Percentiles rank a stretch among this genome's conserved stretches.
These are phyloP conservation scores for Mesodorylaimus sp. DNA, from an alignment of 2,888 invertebrate genomes.

Conservation along the genomic window DNA sequence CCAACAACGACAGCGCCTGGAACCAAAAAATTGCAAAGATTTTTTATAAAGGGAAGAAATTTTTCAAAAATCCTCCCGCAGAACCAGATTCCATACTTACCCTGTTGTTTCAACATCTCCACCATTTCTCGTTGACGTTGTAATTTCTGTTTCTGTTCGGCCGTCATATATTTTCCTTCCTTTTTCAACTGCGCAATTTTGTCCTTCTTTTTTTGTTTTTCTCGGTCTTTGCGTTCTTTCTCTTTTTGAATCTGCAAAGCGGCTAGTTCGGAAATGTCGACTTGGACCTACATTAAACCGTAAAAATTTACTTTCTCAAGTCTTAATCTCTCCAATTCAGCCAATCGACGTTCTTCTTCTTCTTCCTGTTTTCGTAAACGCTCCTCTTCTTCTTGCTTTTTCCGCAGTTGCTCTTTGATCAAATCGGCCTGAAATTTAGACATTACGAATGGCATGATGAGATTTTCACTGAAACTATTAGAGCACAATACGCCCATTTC, in stretches of 20 bases:
- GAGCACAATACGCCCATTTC: background rate
- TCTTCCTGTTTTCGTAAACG: constrained; percentile 42
- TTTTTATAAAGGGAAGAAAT: too few species aligned
- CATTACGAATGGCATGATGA: background rate
- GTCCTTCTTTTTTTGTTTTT: constrained; percentile 78
- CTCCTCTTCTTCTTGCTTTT: constrained; percentile 45
- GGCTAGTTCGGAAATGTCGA: background rate
- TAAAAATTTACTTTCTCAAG: constrained; percentile 43
- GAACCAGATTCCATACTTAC: too few species aligned
- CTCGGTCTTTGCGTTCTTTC: constrained; percentile 65
- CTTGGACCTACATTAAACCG: background rate
- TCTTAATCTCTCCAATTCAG: constrained; percentile 39
- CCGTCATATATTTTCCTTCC: constrained; percentile 81
- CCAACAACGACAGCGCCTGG: too few species aligned
- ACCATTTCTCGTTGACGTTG: constrained; percentile 65
- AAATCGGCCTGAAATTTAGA: constrained; percentile 21
- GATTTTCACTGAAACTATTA: background rate
- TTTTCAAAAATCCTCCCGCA: too few species aligned
- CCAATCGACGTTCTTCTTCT: constrained; percentile 37
- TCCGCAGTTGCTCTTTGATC: constrained; percentile 33
- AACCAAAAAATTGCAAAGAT: too few species aligned
- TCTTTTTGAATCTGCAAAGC: constrained; percentile 47
- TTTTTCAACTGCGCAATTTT: constrained; percentile 75
- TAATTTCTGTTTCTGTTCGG: constrained; percentile 76
- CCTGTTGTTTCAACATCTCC: constrained; percentile 70